A percentile compares a stretch with the other conserved stretches of the same genome.
These are phyloP conservation scores for Channa striata DNA, from an alignment of 2,797 vertebrate species.

Conservation along the genomic window DNA sequence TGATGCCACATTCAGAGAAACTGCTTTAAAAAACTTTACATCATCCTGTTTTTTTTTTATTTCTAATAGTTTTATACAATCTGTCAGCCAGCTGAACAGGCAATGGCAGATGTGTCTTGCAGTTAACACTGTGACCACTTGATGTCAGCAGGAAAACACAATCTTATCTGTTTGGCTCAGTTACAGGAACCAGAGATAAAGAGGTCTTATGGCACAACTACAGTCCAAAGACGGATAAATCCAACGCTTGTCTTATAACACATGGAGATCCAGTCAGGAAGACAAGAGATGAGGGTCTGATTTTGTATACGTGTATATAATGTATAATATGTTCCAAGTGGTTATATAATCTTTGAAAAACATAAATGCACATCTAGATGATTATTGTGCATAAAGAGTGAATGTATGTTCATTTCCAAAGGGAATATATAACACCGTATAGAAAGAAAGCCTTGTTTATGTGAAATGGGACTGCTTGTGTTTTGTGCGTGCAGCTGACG, in stretches of 20 bases:
- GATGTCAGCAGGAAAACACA: slow-evolving; percentile 76
- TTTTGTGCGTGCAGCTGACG: slow-evolving; percentile 48
- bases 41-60: neutral
- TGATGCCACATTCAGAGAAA: neutral
- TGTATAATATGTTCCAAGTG: too few relatives aligned
- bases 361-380: neutral
- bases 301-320: neutral
- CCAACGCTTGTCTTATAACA: neutral
- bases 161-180: slow-evolving; percentile 28
- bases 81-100: neutral
- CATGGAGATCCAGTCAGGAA: neutral
- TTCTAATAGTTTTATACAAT: too few relatives aligned
- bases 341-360: neutral
- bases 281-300: neutral
- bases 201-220: slow-evolving; percentile 25
- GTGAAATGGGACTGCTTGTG: slow-evolving; percentile 16
- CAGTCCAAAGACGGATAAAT: slow-evolving; percentile 9
- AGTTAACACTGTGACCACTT: slow-evolving; percentile 64
- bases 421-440: too few relatives aligned
- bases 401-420: neutral
- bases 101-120: slow-evolving; percentile 30
- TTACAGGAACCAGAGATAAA: slow-evolving; percentile 18
- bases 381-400: neutral
- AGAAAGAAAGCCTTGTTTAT: neutral
- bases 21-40: neutral